A percentile compares a stretch with the other conserved stretches of the same genome.
Evolutionary conservation across 1,140 invertebrate species (phyloP).

Genomic region (Drosophila athabasca): DNA sequence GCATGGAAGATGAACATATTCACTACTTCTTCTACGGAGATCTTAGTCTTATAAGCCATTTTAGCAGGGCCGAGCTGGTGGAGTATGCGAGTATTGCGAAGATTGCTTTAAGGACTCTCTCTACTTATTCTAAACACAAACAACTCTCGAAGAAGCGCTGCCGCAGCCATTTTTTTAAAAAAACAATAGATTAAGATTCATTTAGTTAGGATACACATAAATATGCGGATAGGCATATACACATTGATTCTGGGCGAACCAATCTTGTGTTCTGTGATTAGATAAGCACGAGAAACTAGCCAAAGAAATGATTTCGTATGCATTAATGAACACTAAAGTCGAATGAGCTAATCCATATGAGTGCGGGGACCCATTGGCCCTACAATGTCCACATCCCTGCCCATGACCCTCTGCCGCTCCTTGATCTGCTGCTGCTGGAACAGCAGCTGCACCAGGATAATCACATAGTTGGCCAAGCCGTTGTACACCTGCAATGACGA

Average conservation of each 20-base stretch:
- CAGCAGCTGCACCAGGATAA: slow-evolving; percentile 70
- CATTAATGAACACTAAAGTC: slow-evolving; percentile 2
- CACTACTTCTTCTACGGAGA: slow-evolving; percentile 16
- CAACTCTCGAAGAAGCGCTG: slow-evolving; percentile 17
- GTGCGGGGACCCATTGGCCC: slow-evolving; percentile 28
- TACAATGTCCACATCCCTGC: slow-evolving; percentile 57
- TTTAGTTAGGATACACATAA: too few species aligned
- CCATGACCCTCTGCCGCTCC: slow-evolving; percentile 15
- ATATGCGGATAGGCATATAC: too few species aligned
- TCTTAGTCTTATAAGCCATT: slow-evolving; percentile 45
- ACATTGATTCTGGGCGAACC: too few species aligned
- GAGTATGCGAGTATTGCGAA: slow-evolving; percentile 3
- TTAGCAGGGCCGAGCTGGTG: neutral
- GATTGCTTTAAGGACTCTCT: slow-evolving; percentile 6
- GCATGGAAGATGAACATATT: slow-evolving; percentile 1
- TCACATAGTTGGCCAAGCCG: slow-evolving; percentile 67
- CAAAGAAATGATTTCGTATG: neutral
- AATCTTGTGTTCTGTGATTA: neutral
- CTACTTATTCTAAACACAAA: slow-evolving; percentile 7
- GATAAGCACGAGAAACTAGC: neutral
- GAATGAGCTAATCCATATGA: slow-evolving; percentile 24
- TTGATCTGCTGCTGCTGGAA: slow-evolving; percentile 67
- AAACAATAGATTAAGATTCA: too few species aligned
- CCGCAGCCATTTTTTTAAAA: slow-evolving; percentile 29
- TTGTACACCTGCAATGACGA: slow-evolving; percentile 37